Conservation (phyloP, 2,797 vertebrate genomes). For the Alcedo atthis region DNA sequence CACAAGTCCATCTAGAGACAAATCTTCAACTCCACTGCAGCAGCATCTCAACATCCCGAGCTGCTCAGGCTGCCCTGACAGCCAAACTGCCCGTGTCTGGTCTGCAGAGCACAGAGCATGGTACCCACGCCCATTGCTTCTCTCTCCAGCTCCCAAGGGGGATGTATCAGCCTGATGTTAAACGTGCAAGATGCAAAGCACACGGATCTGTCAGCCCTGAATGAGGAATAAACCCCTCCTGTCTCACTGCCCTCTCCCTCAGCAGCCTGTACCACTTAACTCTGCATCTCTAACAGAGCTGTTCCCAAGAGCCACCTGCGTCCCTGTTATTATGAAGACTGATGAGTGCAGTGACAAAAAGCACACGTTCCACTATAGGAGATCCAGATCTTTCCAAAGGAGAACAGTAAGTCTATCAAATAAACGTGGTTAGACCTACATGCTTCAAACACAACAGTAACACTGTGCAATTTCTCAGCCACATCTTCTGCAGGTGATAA, state of each 20-base stretch:
- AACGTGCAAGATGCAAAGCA: background rate
- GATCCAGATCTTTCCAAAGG: background rate
- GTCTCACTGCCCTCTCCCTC: background rate
- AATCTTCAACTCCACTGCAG: background rate
- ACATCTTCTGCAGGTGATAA: background rate
- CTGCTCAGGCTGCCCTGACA: background rate
- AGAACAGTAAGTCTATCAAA: background rate
- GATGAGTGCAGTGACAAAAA: background rate
- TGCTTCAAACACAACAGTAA: background rate
- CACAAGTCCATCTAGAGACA: background rate
- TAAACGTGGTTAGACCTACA: background rate
- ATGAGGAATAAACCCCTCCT: background rate
- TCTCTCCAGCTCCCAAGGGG: background rate
- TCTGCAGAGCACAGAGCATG: background rate
- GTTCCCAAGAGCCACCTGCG: background rate
- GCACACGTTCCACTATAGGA: background rate
- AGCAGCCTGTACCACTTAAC: background rate
- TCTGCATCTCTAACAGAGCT: background rate
- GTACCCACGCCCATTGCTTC: background rate
- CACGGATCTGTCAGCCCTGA: background rate
- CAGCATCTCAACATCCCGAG: background rate
- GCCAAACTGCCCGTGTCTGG: background rate
- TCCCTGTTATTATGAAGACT: background rate
- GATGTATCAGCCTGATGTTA: background rate
- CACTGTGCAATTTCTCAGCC: background rate